Evolutionary conservation across 2,797 vertebrate genomes (phyloP), one percentile per base, ranked within the genome.

Genomic region (Sus cebifrons): DNA sequence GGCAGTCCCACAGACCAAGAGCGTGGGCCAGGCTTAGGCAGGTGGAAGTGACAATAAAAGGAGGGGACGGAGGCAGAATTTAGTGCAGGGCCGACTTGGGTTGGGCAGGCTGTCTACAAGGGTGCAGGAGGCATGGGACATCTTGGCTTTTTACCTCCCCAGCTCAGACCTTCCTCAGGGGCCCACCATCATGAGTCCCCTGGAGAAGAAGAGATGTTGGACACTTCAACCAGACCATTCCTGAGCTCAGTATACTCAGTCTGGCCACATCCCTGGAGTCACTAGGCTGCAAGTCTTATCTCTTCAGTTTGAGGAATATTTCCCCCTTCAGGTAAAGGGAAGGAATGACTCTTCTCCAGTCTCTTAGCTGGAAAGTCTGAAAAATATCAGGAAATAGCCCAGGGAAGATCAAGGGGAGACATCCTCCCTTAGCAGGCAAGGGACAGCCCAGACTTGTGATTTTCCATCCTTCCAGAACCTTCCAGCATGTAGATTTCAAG

Each of bases 391-490:
- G 49, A 70, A 73, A 74, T 27, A 36, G 32, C n/a, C 52, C 40
- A 58, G 29, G 32, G 81, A 84, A 32, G 7, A 56, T 56, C 73
- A 64, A 82, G 78, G 77, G 23, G 52, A 70, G 15, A 70, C 3
- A 10, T 29, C 25, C 20, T 82, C 93, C 40, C 89, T 85, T 75
- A 86, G 71, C 79, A 94, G 20, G 17, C 54, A 20, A 89, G 3
- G 21, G 58, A 25, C 13, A 75, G n/a, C 62, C 52, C 27, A 79
- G 17, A 44, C 13, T 49, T 10, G 12, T 44, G 49, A 20, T 86
- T 86, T 84, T 81, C n/a, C 60, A 27, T 64, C 83, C 91, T 91
- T 89, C 49, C 36, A 78, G 89, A 92, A 73, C 56, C 36, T 94
- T 95, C 67, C 20, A 44, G 54, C 1, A 5, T 86, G 21, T 15